phyloP scores from a whole-genome alignment of 2,113 vertebrate species.

The Erpornis zantholeuca region DNA sequence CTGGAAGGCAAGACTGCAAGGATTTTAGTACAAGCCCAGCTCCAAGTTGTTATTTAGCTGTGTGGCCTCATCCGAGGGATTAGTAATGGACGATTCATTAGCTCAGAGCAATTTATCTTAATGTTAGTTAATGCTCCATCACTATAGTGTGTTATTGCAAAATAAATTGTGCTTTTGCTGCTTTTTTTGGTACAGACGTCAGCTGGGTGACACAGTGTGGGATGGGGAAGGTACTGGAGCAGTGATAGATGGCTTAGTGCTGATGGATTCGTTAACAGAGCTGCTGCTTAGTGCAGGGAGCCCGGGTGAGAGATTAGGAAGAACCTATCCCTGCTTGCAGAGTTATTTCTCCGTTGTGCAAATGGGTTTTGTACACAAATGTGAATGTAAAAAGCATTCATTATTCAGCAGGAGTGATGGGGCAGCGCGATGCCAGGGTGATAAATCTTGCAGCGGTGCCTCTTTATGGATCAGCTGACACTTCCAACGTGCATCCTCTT shows the following conservation, averaged over 20 bases:
- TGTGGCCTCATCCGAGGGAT: background rate
- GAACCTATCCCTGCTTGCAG: background rate
- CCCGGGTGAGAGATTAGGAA: background rate
- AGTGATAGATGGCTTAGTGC: background rate
- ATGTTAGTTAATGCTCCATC: constrained; percentile 49
- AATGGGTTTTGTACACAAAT: constrained; percentile 39
- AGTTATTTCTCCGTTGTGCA: constrained; percentile 32
- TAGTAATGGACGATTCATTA: constrained; percentile 61
- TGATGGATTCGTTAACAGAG: background rate
- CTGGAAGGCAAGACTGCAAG: background rate
- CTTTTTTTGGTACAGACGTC: background rate
- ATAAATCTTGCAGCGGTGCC: constrained; percentile 11
- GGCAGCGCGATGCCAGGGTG: background rate
- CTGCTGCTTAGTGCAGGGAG: background rate
- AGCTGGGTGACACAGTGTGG: background rate
- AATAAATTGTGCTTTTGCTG: constrained; percentile 55
- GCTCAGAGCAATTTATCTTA: constrained; percentile 54
- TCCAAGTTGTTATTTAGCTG: background rate
- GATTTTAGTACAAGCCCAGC: background rate
- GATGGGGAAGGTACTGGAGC: background rate
- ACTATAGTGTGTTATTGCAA: constrained; percentile 26
- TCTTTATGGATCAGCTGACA: constrained; percentile 67
- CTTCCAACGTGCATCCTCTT: constrained; percentile 63
- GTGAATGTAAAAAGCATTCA: background rate
- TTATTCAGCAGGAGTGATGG: constrained; percentile 61